Conservation (phyloP, 1,140 invertebrate species). For the Manduca sexta region DNA sequence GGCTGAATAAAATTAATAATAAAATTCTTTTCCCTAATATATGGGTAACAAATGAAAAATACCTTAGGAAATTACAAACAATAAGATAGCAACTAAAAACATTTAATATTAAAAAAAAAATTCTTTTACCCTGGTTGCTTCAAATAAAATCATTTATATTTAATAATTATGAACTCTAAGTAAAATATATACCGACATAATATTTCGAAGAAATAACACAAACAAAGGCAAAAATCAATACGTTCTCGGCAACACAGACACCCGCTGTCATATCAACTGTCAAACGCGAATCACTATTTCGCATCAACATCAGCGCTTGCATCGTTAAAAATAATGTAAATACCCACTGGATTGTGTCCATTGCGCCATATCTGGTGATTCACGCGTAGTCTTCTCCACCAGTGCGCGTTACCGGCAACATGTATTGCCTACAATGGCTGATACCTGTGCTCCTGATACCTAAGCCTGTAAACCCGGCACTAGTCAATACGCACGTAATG, state of each 20-base stretch:
- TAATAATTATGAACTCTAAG: no score
- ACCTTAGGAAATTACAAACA: no score
- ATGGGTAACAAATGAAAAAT: no score
- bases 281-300: constrained; percentile 1
- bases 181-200: no score
- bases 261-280: background rate
- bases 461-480: constrained; percentile 95
- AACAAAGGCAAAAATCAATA: background rate
- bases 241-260: background rate
- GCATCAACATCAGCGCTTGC: background rate
- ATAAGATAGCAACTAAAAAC: no score
- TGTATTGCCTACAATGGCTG: constrained; percentile 99
- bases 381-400: constrained; percentile 12
- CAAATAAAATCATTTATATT: no score
- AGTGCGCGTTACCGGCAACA: constrained; percentile 58
- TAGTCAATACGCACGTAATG: constrained; percentile 96
- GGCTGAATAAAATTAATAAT: no score
- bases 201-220: no score
- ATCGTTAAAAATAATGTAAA: constrained; percentile 30
- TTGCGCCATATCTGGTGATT: constrained; percentile 34
- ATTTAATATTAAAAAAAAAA: no score
- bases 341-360: constrained; percentile 49
- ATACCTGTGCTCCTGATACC: constrained; percentile 97
- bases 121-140: no score
- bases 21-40: no score